Base-by-base conservation (phyloP, 2,113 vertebrate species). In the Mohoua ochrocephala region DNA sequence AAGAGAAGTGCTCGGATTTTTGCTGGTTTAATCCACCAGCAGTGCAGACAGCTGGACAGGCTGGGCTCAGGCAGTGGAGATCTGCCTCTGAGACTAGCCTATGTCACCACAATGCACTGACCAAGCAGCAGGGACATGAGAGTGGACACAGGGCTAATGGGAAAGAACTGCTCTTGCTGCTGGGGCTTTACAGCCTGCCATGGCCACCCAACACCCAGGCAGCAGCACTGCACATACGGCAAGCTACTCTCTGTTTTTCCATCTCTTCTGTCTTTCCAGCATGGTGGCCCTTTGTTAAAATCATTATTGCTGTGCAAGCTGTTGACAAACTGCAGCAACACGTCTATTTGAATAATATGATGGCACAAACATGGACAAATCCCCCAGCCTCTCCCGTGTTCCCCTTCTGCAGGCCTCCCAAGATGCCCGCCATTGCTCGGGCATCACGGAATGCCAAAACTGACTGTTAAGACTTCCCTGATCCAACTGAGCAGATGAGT, bases 351-450 rank as follows among this genome's bases (percentile, higher is more conserved):
- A 89, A 70, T 12, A 67, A 60, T 21, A 81, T 4, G 14, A 65
- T 44, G 28, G 57, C 54, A 83, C 23, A 90, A 76, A 61, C 14
- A 70, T 0, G 0, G 42, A 53, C 1, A 2, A 83, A 69, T 42
- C 19, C 28, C 31, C 64, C 44, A 60, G 42, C 7, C 14, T 65
- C 42, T 49, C 35, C 56, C 2, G 0, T 75, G n/a, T 68, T 75
- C 21, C 28, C 22, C 13, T 24, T 88, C 85, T 71, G 47, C 79
- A 71, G 59, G 47, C 41, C 56, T 93, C 35, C 53, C 78, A 77
- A 49, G 44, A 65, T 15, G n/a, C 19, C n/a, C 68, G 20, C 56
- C 22, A 42, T 26, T 0, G 0, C 41, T 52, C 0, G 1, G 69
- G 41, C 63, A 82, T 37, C 56, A 44, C 3, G 10, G 69, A 64